Base-by-base conservation (phyloP, 2,797 vertebrate species). In the Lindbergichthys nudifrons region DNA sequence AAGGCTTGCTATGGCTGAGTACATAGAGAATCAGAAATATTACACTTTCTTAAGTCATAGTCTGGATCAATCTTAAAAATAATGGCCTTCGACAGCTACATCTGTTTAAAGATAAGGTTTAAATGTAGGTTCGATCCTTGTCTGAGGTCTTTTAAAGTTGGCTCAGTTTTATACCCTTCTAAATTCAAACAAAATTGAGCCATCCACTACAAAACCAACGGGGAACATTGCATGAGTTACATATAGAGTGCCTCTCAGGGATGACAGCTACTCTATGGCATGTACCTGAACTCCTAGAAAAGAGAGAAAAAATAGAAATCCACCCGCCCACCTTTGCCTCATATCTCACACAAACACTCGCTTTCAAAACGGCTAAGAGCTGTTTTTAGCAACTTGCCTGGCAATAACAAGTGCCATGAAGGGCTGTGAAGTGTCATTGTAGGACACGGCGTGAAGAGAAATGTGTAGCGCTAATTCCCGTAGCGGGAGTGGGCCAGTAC, bases 301-400 rank as follows among this genome's bases (percentile, higher is more conserved):
- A 61, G 48, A 70, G 43, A 48, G 54, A 26, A 64, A 72, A 83
- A 76, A 79, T 70, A 54, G 46, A 80, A 72, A 48, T 36, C 32
- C 54, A 26, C 41, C 57, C 53, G 21, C 69, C 72, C 60, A 73
- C 69, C 52, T 78, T 75, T 65, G 16, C 23, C 39, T 80, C 67
- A 39, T 82, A 81, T 87, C 81, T 82, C 74, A 58, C 81, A 78
- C 60, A 76, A 82, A 83, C 79, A 80, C 59, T 68, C 19, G 54
- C 67, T 70, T 77, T 87, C 52, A 73, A 82, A 87, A 82, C 15
- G 36, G 74, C 71, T 67, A 59, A 76, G 83, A 88, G 85, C 81
- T 81, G 80, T 87, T 90, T 86, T 84, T 87, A 89, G 85, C 76
- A 73, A 85, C 80, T 83, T 84, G 75, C 75, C 80, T 86, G 80